phyloP scores from a whole-genome alignment of 2,113 vertebrate genomes.

The Cheirogaleus medius region DNA sequence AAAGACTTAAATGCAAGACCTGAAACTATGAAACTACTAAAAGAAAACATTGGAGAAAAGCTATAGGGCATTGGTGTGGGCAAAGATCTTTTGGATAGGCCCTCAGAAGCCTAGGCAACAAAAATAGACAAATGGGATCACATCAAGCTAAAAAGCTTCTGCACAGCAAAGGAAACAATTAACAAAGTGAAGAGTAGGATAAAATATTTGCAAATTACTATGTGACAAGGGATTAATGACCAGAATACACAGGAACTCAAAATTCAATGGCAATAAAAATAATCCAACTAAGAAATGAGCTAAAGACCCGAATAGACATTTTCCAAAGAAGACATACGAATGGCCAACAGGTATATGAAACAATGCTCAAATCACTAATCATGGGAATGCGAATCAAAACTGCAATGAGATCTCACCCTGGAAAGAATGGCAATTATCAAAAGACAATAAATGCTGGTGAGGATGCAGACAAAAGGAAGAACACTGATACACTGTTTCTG shows the following conservation, averaged over 20 bases:
- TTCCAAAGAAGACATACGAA: background rate
- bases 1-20: background rate
- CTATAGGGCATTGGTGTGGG: background rate
- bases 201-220: background rate
- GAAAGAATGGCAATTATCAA: too few relatives aligned
- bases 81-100: background rate
- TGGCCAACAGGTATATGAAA: too few relatives aligned
- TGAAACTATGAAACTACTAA: background rate
- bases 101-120: background rate
- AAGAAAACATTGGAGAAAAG: background rate
- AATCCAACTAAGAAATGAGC: background rate
- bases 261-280: background rate
- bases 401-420: background rate
- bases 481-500: too few relatives aligned
- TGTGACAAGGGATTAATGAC: background rate
- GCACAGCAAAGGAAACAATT: background rate
- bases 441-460: too few relatives aligned
- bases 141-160: background rate
- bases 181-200: background rate
- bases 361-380: too few relatives aligned
- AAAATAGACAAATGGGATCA: background rate
- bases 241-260: background rate
- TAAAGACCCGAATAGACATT: background rate
- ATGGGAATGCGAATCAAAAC: background rate
- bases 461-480: too few relatives aligned